Conservation (phyloP, 2,113 vertebrate genomes). For the Eptesicus fuscus region DNA sequence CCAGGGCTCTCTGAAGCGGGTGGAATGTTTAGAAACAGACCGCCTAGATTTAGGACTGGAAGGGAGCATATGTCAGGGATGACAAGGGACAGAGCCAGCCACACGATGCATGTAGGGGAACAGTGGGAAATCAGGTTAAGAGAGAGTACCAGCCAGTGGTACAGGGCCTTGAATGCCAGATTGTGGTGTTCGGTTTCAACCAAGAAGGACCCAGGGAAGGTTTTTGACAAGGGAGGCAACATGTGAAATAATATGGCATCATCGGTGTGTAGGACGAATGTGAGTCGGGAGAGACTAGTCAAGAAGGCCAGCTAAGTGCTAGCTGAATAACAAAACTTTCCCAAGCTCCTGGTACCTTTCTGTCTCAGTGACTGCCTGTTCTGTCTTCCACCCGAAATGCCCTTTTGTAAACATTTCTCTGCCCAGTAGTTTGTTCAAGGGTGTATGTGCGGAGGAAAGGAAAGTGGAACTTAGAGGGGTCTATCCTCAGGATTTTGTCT, state of each 20-base stretch:
- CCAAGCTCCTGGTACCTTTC: neutral
- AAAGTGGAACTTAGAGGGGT: neutral
- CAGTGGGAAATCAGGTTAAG: neutral
- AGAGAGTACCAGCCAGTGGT: neutral
- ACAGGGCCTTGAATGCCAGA: neutral
- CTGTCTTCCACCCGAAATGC: neutral
- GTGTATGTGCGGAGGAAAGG: neutral
- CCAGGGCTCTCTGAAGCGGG: neutral
- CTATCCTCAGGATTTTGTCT: neutral
- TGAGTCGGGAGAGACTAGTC: neutral
- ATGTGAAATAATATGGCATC: neutral
- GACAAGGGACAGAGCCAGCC: neutral
- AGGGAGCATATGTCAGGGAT: too few relatives aligned
- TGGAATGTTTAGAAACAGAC: neutral
- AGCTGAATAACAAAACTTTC: neutral
- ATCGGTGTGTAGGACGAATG: fast-evolving
- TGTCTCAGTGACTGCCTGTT: neutral
- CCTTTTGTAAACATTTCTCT: neutral
- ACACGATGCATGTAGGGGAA: neutral
- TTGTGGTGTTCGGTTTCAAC: neutral
- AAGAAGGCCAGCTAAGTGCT: neutral
- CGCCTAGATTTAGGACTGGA: too few relatives aligned
- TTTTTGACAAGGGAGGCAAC: neutral
- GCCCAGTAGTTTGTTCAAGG: neutral
- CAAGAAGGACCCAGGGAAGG: neutral